phyloP scores from a whole-genome alignment of 2,888 invertebrate species.

The Rotaria macrura region DNA sequence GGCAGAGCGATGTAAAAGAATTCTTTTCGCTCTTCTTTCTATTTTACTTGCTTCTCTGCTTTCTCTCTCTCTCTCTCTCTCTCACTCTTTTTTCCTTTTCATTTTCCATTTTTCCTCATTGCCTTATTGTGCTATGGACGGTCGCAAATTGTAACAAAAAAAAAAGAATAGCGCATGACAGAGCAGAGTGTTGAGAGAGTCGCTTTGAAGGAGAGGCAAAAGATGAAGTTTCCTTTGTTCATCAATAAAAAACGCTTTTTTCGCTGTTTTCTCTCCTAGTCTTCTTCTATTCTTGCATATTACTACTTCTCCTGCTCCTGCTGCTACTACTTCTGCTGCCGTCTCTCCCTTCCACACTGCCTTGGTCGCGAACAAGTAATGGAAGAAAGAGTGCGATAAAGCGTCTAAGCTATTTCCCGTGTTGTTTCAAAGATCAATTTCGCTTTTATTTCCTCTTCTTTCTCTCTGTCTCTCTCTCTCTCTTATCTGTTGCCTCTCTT shows the following conservation, averaged over 20 bases:
- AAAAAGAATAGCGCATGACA: neutral
- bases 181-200: neutral
- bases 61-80: neutral
- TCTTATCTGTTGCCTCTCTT: neutral
- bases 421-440: neutral
- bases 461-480: neutral
- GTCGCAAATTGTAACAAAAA: neutral
- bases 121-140: neutral
- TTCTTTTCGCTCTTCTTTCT: neutral
- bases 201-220: neutral
- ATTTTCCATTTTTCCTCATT: neutral
- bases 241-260: slow-evolving; percentile 15
- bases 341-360: neutral
- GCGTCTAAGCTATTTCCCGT: neutral
- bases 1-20: neutral
- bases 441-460: neutral
- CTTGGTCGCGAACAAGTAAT: neutral
- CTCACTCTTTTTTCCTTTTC: neutral
- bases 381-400: neutral
- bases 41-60: neutral
- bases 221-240: slow-evolving; percentile 3
- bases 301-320: neutral
- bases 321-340: neutral
- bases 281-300: neutral
- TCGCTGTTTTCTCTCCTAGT: neutral